Percentiles rank a stretch among this genome's conserved stretches.
These are phyloP conservation scores for Theretra japonica DNA, from an alignment of 2,888 invertebrate species.

Conservation along the genomic window DNA sequence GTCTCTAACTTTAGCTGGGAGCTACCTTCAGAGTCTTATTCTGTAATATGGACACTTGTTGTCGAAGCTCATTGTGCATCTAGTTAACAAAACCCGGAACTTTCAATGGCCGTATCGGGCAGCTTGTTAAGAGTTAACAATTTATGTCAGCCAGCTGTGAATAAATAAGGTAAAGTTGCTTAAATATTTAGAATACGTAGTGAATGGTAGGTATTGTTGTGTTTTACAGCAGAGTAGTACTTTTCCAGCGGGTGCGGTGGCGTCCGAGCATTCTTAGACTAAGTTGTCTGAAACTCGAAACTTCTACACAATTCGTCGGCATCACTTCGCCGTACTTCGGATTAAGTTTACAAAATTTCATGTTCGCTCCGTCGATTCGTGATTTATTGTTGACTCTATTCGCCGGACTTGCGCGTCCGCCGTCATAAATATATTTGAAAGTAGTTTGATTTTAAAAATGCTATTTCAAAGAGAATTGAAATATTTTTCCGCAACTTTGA, in stretches of 20 bases:
- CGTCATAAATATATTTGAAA: constrained; percentile 40
- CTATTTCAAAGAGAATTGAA: constrained; percentile 24
- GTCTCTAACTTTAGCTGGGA: neutral
- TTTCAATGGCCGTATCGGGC: constrained; percentile 37
- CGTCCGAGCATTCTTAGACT: constrained; percentile 54
- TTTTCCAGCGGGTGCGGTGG: constrained; percentile 51
- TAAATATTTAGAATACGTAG: constrained; percentile 34
- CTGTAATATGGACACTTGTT: constrained; percentile 14
- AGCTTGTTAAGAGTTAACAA: constrained; percentile 56
- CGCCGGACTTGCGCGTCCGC: constrained; percentile 41
- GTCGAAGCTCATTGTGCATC: constrained; percentile 32
- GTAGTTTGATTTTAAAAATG: constrained; percentile 30
- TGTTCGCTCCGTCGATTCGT: constrained; percentile 52
- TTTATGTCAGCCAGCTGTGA: constrained; percentile 48
- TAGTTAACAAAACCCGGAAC: constrained; percentile 34
- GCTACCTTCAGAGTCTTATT: constrained; percentile 4
- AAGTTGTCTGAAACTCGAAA: constrained; percentile 62
- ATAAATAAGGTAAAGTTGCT: constrained; percentile 51
- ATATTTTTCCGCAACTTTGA: constrained; percentile 21
- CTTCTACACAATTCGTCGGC: constrained; percentile 62
- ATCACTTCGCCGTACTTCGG: constrained; percentile 57
- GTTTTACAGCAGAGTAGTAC: constrained; percentile 66
- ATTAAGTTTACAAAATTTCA: constrained; percentile 66
- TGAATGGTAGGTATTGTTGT: constrained; percentile 55
- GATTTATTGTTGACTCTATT: constrained; percentile 54